Evolutionary conservation across 2,797 vertebrate species (phyloP).

Genomic region (Neomorphus geoffroyi): DNA sequence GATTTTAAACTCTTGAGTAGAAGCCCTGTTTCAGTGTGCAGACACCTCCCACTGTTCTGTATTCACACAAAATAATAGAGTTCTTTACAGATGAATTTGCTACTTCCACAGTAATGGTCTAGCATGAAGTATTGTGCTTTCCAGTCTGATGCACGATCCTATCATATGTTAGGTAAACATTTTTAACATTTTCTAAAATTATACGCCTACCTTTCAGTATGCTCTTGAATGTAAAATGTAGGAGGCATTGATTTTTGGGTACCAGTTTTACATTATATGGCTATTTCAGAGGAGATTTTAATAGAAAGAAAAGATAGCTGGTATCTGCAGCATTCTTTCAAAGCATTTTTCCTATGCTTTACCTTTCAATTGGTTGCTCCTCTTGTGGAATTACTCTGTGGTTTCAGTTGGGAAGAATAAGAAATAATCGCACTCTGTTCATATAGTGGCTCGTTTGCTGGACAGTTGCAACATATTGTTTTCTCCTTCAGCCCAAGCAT

Average conservation of each 20-base stretch:
- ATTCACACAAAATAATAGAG: neutral
- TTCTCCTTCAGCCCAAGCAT: neutral
- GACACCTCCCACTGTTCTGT: neutral
- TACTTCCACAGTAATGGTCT: neutral
- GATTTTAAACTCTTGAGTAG: neutral
- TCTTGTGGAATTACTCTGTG: neutral
- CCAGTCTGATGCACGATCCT: neutral
- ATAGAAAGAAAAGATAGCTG: no score
- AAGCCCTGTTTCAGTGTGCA: neutral
- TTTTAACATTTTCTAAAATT: neutral
- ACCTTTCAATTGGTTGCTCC: neutral
- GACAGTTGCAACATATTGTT: neutral
- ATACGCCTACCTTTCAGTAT: neutral
- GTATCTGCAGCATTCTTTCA: neutral
- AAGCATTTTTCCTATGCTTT: neutral
- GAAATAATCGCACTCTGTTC: neutral
- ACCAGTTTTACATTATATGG: neutral
- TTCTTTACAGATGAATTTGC: neutral
- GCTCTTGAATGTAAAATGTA: neutral
- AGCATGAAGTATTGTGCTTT: neutral
- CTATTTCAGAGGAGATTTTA: neutral
- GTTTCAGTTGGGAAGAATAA: neutral
- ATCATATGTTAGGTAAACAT: neutral
- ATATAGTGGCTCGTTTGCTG: neutral
- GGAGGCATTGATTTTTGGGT: neutral